Base-by-base conservation (phyloP, 2,888 invertebrate species). In the Apamea monoglypha region DNA sequence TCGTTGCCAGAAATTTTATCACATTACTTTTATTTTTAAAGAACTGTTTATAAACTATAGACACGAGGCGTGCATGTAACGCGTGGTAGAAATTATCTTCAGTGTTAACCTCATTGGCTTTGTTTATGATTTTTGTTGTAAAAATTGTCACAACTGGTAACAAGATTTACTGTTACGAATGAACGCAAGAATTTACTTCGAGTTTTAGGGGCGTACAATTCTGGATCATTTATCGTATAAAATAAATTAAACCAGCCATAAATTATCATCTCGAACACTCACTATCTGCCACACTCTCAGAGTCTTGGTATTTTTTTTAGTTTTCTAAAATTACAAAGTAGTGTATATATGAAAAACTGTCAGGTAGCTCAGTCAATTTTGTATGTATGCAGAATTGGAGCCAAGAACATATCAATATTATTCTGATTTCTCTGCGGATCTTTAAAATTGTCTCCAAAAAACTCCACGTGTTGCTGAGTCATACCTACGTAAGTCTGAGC, bases 31-130 rank as follows among this genome's bases (percentile, higher is more conserved):
- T 53, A 25, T 84, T 63, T 88, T 84, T 68, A 75, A 81, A 79
- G 32, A 76, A 66, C 78, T 84, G 79, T 86, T 79, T 81, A 85
- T 81, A 78, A 79, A 84, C 64, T 67, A 59, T 12, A 44, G 14
- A 70, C 61, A 66, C 73, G 53, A 66, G 81, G 66, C 40, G 36
- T 82, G 76, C 59, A 69, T 76, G 67, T 74, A 76, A 74, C 53
- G 82, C 82, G 84, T 78, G 76, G 84, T 80, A 78, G 64, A 77
- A 40, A 75, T 76, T 80, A 79, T 88, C 75, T 76, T 73, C 59
- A 68, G 76, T 66, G 64, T 79, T 88, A 82, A 86, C 76, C 80
- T 78, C 67, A 77, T 80, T 82, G 81, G 74, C 79, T 74, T 68
- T 16, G 75, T 77, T 77, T 73, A 70, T 80, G 21, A 40, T 66